Base-by-base conservation (phyloP, 2,888 invertebrate species). In the Parnassius glacialis region DNA sequence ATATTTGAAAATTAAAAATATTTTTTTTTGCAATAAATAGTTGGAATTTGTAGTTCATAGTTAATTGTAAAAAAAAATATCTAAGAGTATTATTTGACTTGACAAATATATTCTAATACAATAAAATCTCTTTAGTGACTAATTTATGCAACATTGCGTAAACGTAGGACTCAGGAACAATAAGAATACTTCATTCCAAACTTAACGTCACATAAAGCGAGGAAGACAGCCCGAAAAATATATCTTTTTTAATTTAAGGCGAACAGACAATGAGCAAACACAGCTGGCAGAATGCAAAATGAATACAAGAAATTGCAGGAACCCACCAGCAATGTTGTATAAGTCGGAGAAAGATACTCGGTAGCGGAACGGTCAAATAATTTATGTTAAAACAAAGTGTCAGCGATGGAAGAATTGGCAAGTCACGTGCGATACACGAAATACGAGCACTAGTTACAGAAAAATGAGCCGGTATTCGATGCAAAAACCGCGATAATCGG, bases 151-250 rank as follows among this genome's bases (percentile, higher is more conserved):
- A 80, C 78, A 80, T 84, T 83, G 83, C 84, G 84, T 83, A 83
- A 87, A 85, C 76, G 75, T 73, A 74, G 76, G 76, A 75, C 75
- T 73, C 70, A 73, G 74, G 75, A 77, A 85, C 84, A 87, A 87
- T 84, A 85, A 87, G 83, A 87, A 89, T 87, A 87, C 86, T 81
- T 87, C 85, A 84, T 86, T 88, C 87, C 83, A 75, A 87, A 85
- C 83, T 86, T 85, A 84, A 89, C 83, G 86, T 90, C 90, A 89
- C 89, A 90, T 90, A 90, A 90, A 90, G 85, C 83, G 83, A 87
- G 74, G 78, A 79, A 80, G 84, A 88, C 85, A 79, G 77, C 73
- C 76, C 73, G 73, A 81, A 85, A 81, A 87, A 86, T 83, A 78
- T 83, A 77, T 78, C 75, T 81, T 85, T 85, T 87, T 87, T 81